Evolutionary conservation across 2,888 invertebrate genomes (phyloP), one percentile per base, ranked within the genome.

Genomic region (Phaonia tiefii): DNA sequence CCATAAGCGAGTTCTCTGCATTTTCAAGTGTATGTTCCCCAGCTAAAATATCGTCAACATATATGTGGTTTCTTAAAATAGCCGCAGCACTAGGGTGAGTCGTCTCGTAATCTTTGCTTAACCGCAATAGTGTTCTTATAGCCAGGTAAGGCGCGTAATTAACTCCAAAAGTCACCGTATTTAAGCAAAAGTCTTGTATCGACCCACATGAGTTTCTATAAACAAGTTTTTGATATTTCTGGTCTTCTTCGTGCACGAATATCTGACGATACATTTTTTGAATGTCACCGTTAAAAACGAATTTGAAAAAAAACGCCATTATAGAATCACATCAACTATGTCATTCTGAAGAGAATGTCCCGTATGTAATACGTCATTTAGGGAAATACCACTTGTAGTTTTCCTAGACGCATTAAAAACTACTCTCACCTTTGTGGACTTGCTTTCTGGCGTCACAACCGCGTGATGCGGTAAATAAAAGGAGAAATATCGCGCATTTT

Each of bases 121-220:
- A 11, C 42, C 78, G 42, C 2, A 44, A 72, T 4, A 85, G 25
- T 0, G 72, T 79, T 1, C 83, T 25, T 20, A 83, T 84, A 0
- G 83, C 83, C 5, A 84, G 31, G 25, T 67, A 84, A 0, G 82
- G 83, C 0, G 83, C 81, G 39, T 79, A 78, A 11, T 79, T 80
- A 1, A 82, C 72, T 1, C 82, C 84, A 74, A 83, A 84, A 2
- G 83, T 83, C 0, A 85, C 82, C 0, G 82, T 80, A 15, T 75
- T 69, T 5, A 83, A 17, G 67, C 54, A n/a, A n/a, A 31, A 25
- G n/a, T n/a, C n/a, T n/a, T n/a, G n/a, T n/a, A n/a, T n/a, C 1
- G 49, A 10, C 3, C 56, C 54, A 4, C 56, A 5, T 3, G 8
- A 2, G 5, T 54, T 63, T 3, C 39, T 26, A 8, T 79, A 84